phyloP scores from a whole-genome alignment of 2,797 vertebrate genomes.

The Notamacropus eugenii region DNA sequence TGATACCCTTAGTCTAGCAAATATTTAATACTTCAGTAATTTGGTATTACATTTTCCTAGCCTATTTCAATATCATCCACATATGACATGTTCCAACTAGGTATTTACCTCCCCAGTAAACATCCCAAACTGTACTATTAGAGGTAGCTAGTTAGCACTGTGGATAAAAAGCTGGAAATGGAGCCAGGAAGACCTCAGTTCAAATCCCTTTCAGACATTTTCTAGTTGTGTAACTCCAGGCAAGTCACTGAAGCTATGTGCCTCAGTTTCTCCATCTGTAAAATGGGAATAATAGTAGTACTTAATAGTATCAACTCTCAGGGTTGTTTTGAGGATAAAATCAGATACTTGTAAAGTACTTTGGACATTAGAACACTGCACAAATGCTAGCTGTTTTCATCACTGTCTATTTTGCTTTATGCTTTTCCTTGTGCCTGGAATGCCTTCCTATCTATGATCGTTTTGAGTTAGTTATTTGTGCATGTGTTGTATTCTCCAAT shows the following conservation, averaged over 20 bases:
- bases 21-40: neutral
- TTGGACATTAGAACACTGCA: neutral
- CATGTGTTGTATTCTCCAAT: neutral
- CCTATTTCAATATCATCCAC: neutral
- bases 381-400: neutral
- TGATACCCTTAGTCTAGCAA: neutral
- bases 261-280: neutral
- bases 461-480: neutral
- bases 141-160: neutral
- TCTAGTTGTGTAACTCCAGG: too few species aligned
- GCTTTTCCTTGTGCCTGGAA: neutral
- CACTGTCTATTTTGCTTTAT: neutral
- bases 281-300: too few species aligned
- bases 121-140: neutral
- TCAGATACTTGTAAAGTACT: neutral
- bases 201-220: too few species aligned
- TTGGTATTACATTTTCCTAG: neutral
- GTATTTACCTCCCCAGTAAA: neutral
- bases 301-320: neutral
- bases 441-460: neutral
- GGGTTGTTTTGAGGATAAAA: neutral
- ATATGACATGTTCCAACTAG: neutral
- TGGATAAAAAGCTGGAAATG: too few species aligned
- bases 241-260: neutral
- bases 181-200: too few species aligned